Conservation (phyloP, 2,888 invertebrate genomes). For the Euplagia quadripunctaria region DNA sequence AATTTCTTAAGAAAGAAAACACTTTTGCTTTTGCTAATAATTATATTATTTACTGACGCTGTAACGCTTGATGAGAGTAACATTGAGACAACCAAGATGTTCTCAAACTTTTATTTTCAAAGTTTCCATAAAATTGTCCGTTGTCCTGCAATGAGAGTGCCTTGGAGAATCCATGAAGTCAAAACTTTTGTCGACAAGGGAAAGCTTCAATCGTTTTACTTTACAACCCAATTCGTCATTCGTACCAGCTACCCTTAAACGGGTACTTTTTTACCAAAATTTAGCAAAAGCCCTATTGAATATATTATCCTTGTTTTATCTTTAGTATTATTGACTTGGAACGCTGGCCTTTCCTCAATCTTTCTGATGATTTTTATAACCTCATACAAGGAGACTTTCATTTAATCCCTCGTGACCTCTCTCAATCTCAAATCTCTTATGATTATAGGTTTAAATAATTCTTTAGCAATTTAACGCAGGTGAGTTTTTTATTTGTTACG, state of each 20-base stretch:
- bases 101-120: conserved; percentile 20
- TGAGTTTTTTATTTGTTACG: no score
- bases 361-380: conserved; percentile 10
- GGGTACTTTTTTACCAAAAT: conserved; percentile 33
- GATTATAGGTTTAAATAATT: background rate
- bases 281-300: conserved; percentile 35
- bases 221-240: conserved; percentile 66
- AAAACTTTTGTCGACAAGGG: conserved; percentile 69
- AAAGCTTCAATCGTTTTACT: conserved; percentile 68
- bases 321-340: conserved; percentile 34
- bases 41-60: background rate
- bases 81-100: background rate
- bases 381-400: conserved; percentile 6
- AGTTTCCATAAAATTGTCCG: conserved; percentile 21
- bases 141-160: conserved; percentile 55
- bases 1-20: no score
- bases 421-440: background rate
- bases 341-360: conserved; percentile 15
- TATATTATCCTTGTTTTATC: conserved; percentile 41
- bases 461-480: no score
- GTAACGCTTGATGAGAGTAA: background rate
- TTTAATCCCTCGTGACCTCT: background rate
- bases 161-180: conserved; percentile 61
- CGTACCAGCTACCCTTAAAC: conserved; percentile 47
- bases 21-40: no score